Evolutionary conservation across 1,140 invertebrate species (phyloP).

Genomic region (Pomacea maculata): DNA sequence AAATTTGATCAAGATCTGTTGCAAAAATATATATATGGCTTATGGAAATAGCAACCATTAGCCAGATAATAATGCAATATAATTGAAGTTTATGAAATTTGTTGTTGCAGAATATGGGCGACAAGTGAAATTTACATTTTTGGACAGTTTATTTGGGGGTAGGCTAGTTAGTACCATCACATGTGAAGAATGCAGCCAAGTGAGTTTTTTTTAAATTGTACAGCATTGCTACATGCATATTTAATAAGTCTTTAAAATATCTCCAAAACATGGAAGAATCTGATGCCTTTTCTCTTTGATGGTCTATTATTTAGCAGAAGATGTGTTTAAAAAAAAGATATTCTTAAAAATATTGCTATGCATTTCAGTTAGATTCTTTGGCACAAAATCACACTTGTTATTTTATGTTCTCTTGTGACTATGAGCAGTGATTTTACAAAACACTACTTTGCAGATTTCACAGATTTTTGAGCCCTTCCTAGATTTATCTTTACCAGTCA

Average conservation of each 20-base stretch:
- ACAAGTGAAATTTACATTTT: conserved; percentile 78
- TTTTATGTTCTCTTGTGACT: neutral
- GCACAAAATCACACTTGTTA: neutral
- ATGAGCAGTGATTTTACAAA: too few species aligned
- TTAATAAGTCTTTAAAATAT: neutral
- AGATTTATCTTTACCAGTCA: conserved; percentile 91
- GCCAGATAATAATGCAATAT: too few species aligned
- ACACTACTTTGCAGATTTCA: conserved; percentile 72
- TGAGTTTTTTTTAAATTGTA: conserved; percentile 43
- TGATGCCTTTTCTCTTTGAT: neutral
- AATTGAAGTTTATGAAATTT: neutral
- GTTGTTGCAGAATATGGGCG: conserved; percentile 75
- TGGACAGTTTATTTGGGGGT: conserved; percentile 89
- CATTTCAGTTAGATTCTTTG: neutral
- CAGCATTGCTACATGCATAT: too few species aligned
- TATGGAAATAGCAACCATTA: too few species aligned
- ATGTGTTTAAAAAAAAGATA: neutral
- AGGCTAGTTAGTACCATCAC: conserved; percentile 87
- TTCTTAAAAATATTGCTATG: neutral
- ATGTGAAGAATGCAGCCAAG: conserved; percentile 83
- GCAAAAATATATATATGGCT: too few species aligned
- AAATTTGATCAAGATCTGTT: too few species aligned
- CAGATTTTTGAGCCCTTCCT: conserved; percentile 91
- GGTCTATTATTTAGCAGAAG: neutral
- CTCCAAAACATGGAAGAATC: neutral